Evolutionary conservation across 92 coral and sea anemone genomes (phyloP), one percentile per base, ranked within the genome.

Genomic region (Phenganax marumi): DNA sequence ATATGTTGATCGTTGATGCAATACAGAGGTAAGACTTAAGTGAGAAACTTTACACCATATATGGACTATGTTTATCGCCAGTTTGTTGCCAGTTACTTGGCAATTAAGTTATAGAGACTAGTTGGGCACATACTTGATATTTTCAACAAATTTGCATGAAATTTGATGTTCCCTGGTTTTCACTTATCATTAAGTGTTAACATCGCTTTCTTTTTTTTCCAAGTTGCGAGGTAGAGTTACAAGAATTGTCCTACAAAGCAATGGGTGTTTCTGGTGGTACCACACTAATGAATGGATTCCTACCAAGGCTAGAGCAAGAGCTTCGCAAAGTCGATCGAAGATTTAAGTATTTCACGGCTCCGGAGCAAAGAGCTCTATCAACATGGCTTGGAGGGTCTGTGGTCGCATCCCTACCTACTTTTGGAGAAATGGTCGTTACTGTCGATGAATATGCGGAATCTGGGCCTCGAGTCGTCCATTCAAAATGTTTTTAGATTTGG

Each of bases 361-460:
- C 99, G 19, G 99, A 91, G 47, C 91, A 92, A 23, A 89, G 99
- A 74, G 79, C 69, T 60, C 68, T 80, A 76, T 91, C 99, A 5
- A 82, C 99, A 7, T 96, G 99, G 99, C 85, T 96, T 43, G 99
- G 99, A 8, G 99, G 93, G 60, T 91, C 99, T 16, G 89, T 96
- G 57, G 80, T 96, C 21, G 97, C 91, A 0, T 86, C 96, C 13
- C 88, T 96, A 6, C 88, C 99, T 8, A 86, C 91, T 3, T 82
- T 96, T 24, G 88, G 91, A 25, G 87, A 84, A 25, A 91, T 89
- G 89, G 93, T 89, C 71, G 88, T 93, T 33, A 96, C 96, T 3
- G 81, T 92, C 39, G 99, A 96, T 64, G 99, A 96, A 73, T 96
- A 96, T 54, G 96, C 93, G 3, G 99, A 96, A 26, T 77, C 82